Conservation (phyloP, 2,888 invertebrate species). For the Panopea generosa region DNA sequence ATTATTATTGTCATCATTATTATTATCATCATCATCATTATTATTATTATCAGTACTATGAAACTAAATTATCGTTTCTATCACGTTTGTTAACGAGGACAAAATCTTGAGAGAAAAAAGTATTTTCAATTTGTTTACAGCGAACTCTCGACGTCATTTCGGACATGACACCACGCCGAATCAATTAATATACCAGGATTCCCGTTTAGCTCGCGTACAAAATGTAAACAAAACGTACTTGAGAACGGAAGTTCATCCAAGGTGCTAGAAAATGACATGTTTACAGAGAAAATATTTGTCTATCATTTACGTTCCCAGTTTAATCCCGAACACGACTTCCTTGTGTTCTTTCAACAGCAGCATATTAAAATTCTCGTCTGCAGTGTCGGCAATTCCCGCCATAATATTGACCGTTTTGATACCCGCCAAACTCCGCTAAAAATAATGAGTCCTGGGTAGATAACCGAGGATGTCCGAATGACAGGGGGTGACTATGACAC, state of each 20-base stretch:
- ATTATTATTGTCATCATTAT: too few species aligned
- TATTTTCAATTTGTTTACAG: background rate
- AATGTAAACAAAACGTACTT: constrained; percentile 50
- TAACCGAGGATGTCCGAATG: constrained; percentile 32
- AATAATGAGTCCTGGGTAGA: constrained; percentile 38
- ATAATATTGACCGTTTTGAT: background rate
- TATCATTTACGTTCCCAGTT: constrained; percentile 49
- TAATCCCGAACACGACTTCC: constrained; percentile 36
- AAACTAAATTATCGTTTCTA: too few species aligned
- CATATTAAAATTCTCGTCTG: constrained; percentile 6
- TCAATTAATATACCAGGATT: constrained; percentile 33
- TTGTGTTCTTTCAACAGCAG: constrained; percentile 8
- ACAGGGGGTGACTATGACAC: constrained; percentile 50
- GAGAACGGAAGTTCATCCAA: constrained; percentile 51
- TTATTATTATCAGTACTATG: too few species aligned
- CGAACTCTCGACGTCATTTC: background rate
- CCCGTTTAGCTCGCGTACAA: constrained; percentile 23
- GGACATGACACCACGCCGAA: constrained; percentile 14
- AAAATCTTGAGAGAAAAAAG: too few species aligned
- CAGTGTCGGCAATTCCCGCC: background rate
- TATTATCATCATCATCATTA: too few species aligned
- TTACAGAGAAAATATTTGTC: constrained; percentile 67
- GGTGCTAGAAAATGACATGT: constrained; percentile 58
- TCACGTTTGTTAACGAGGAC: too few species aligned
- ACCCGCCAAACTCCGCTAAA: background rate